These are phyloP conservation scores for Octomys mimax DNA, from an alignment of 2,797 vertebrate species.

Conservation along the genomic window DNA sequence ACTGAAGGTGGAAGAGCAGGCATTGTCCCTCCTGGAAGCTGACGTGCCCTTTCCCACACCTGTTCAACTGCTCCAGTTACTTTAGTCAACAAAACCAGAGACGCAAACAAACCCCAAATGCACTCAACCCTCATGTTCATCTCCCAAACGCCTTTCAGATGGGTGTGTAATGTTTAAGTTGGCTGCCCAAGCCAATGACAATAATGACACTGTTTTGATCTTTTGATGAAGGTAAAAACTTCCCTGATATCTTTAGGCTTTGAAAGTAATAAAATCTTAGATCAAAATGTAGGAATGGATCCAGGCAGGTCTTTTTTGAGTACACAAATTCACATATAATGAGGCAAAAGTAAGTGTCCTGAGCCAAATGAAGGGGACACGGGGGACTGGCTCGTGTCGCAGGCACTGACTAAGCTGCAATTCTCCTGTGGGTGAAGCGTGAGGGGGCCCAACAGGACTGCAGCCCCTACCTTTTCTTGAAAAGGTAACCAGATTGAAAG, in stretches of 20 bases:
- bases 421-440: rapidly evolving
- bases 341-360: neutral
- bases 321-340: neutral
- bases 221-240: neutral
- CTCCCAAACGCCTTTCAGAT: neutral
- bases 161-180: neutral
- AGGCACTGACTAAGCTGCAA: neutral
- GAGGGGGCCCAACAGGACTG: neutral
- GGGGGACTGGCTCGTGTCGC: neutral
- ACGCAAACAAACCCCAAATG: neutral
- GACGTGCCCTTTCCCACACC: constrained; percentile 53
- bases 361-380: neutral
- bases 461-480: neutral
- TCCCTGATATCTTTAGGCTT: neutral
- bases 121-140: neutral
- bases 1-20: neutral
- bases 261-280: constrained; percentile 1
- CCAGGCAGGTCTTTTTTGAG: neutral
- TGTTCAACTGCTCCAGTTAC: neutral
- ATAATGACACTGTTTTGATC: neutral
- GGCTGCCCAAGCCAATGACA: neutral
- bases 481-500: neutral
- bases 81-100: neutral
- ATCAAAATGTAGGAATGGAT: neutral
- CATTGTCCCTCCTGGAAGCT: neutral